Conservation (phyloP, 2,888 invertebrate species). For the Melieria picta region DNA sequence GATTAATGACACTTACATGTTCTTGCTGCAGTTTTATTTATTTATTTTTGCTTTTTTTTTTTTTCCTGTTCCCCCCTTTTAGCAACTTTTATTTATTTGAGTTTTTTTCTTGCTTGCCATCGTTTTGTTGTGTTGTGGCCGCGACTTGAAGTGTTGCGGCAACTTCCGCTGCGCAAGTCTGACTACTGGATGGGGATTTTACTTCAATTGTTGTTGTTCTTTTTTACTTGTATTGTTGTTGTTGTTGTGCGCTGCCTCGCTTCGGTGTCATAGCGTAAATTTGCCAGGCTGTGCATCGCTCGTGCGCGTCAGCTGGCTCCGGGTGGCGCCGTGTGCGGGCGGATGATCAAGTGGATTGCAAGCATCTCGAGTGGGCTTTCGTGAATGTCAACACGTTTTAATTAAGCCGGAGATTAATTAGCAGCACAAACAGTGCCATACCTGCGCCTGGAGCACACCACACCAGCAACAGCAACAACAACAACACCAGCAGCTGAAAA, state of each 20-base stretch:
- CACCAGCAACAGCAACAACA: not conserved
- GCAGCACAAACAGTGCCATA: not conserved
- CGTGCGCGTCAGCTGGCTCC: not conserved
- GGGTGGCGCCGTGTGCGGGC: not conserved
- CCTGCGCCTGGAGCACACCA: no score
- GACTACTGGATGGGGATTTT: not conserved
- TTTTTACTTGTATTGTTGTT: not conserved
- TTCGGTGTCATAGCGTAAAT: no score
- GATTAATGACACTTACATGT: constrained; percentile 28
- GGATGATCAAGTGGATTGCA: constrained; percentile 4
- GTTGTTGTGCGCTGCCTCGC: not conserved
- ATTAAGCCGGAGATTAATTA: constrained; percentile 32
- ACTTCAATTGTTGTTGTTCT: not conserved
- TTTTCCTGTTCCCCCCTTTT: not conserved
- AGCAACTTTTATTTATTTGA: not conserved
- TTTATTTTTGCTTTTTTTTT: not conserved
- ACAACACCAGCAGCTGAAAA: not conserved
- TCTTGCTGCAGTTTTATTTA: not conserved
- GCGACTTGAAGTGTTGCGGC: constrained; percentile 1
- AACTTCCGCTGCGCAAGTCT: not conserved
- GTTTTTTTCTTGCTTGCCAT: not conserved
- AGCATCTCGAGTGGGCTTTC: constrained; percentile 14
- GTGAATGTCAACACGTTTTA: constrained; percentile 29
- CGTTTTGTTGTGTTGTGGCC: constrained; percentile 5
- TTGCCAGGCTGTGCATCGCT: not conserved